These are phyloP conservation scores for Petrocephalus zakoni DNA, from an alignment of 2,113 vertebrate genomes.

Conservation along the genomic window DNA sequence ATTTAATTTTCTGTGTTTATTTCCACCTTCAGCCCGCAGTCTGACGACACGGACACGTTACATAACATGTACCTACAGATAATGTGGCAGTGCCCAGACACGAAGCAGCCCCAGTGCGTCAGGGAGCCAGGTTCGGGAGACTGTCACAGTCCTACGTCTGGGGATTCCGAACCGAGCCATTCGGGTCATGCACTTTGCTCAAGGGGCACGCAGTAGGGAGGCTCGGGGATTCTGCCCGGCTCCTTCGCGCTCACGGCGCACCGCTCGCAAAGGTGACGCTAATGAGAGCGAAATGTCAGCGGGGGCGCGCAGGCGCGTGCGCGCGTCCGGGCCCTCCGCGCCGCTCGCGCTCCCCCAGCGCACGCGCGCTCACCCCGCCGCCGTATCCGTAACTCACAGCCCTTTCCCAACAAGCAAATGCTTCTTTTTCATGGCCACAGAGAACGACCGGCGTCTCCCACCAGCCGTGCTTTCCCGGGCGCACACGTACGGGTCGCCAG, in stretches of 20 bases:
- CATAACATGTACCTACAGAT: not conserved
- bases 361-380: not conserved
- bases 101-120: not conserved
- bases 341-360: not conserved
- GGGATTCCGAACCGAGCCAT: not conserved
- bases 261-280: not conserved
- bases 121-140: not conserved
- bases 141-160: not conserved
- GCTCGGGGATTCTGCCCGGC: not conserved
- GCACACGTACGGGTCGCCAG: not conserved
- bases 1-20: not conserved
- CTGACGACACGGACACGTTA: not conserved
- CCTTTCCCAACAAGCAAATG: not conserved
- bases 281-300: not conserved
- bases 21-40: not conserved
- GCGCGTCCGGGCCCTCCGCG: not conserved
- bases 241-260: not conserved
- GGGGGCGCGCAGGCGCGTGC: not conserved
- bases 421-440: not conserved
- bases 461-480: not conserved
- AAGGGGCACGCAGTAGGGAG: not conserved
- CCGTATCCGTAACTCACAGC: not conserved
- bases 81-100: not conserved
- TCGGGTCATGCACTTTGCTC: not conserved
- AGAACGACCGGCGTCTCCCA: not conserved